phyloP scores from a whole-genome alignment of 2,113 vertebrate species.

The Hippocampus zosterae region DNA sequence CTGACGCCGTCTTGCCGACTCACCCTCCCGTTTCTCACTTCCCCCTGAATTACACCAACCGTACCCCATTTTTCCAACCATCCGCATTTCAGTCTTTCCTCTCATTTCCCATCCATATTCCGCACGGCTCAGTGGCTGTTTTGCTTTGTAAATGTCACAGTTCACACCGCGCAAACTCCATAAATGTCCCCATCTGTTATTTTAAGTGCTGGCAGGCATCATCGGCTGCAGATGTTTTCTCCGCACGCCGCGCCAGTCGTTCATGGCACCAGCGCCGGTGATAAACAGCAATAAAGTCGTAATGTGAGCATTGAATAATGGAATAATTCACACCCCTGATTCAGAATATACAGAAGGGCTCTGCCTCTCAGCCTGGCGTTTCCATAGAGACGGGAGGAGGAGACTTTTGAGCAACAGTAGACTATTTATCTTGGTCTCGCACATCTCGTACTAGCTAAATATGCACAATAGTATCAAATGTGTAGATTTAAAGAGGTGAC shows the following conservation, averaged over 20 bases:
- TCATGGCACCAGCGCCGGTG: neutral
- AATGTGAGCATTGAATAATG: constrained; percentile 5
- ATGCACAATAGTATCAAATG: neutral
- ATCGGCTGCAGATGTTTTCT: constrained; percentile 5
- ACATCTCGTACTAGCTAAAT: neutral
- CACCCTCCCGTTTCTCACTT: neutral
- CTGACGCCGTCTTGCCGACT: neutral
- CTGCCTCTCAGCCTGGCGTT: constrained; percentile 2
- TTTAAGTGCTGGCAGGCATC: neutral
- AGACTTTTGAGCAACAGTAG: constrained; percentile 7
- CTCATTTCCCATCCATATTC: neutral
- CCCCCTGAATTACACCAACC: neutral
- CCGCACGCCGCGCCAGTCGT: neutral
- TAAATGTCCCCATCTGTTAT: neutral
- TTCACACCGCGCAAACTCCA: neutral
- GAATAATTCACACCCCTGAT: constrained; percentile 8
- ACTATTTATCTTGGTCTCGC: neutral
- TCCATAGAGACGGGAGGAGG: constrained; percentile 12
- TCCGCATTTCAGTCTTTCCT: neutral
- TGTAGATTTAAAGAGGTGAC: neutral
- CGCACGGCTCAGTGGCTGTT: neutral
- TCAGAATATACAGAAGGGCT: constrained; percentile 6
- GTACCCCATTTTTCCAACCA: neutral
- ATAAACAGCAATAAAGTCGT: constrained; percentile 3
- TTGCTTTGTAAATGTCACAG: neutral